Percentiles rank a stretch among this genome's conserved stretches.
Evolutionary conservation across 2,797 vertebrate genomes (phyloP).

Genomic region (Distichodus sexfasciatus): DNA sequence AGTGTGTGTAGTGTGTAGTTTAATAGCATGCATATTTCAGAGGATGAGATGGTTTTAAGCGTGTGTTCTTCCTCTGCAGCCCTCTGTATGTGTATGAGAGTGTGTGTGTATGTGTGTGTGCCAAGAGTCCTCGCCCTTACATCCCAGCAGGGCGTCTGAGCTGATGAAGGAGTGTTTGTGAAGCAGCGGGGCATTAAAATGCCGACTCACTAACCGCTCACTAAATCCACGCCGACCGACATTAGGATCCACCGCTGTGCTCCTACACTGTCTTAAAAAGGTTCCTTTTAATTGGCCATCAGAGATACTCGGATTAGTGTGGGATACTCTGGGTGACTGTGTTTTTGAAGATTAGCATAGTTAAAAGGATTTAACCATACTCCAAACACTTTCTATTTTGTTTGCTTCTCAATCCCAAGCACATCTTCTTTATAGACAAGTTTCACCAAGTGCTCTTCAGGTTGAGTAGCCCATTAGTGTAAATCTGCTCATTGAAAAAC

Average conservation of each 20-base stretch:
- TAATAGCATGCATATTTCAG: conserved; percentile 47
- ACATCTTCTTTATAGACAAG: not conserved
- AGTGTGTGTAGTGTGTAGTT: conserved; percentile 29
- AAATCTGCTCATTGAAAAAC: not conserved
- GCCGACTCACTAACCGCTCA: conserved; percentile 35
- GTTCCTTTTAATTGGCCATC: conserved; percentile 46
- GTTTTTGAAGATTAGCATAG: conserved; percentile 31
- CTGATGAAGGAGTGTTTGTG: conserved; percentile 45
- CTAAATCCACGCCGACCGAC: conserved; percentile 33
- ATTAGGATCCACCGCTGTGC: conserved; percentile 37
- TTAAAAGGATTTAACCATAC: conserved; percentile 24
- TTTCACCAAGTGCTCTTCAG: not conserved
- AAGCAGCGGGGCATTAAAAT: conserved; percentile 36
- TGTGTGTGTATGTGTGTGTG: conserved; percentile 14
- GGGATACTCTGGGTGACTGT: conserved; percentile 23
- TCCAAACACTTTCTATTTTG: conserved; percentile 25
- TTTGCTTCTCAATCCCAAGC: not conserved
- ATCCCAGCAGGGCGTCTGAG: conserved; percentile 41
- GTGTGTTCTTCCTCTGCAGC: not conserved
- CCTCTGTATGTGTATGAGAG: conserved; percentile 5
- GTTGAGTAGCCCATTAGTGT: conserved; percentile 1
- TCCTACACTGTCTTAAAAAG: conserved; percentile 25
- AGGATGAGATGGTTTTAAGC: conserved; percentile 28
- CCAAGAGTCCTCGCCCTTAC: conserved; percentile 38
- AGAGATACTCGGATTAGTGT: conserved; percentile 40